phyloP scores from a whole-genome alignment of 2,888 invertebrate genomes.

The Drosophila seclusa region DNA sequence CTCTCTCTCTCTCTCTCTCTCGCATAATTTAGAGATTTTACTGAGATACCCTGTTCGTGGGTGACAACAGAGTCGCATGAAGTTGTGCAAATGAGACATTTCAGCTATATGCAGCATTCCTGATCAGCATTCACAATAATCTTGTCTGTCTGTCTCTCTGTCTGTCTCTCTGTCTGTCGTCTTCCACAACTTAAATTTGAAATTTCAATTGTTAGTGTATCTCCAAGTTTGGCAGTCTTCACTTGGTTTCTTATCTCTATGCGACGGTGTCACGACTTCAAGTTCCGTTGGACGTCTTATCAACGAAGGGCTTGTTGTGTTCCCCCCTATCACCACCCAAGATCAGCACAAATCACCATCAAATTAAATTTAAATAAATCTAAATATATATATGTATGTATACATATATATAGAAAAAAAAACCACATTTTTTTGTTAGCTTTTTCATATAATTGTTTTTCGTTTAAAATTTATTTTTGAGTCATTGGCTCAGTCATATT shows the following conservation, averaged over 20 bases:
- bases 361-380: neutral
- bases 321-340: neutral
- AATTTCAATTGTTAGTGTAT: neutral
- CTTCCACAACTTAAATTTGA: neutral
- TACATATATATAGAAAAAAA: no score
- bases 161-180: neutral
- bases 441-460: constrained; percentile 59
- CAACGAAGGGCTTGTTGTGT: neutral
- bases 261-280: neutral
- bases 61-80: neutral
- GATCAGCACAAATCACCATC: neutral
- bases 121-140: neutral
- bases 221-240: neutral
- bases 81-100: neutral
- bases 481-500: constrained; percentile 84
- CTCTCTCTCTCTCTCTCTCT: neutral
- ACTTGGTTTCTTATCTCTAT: neutral
- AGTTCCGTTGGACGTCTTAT: neutral
- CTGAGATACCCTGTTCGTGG: constrained; percentile 12
- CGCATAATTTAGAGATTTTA: neutral
- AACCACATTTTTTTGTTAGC: neutral
- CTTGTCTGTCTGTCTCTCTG: neutral
- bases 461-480: constrained; percentile 80
- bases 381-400: neutral
- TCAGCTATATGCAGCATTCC: neutral